Conservation (phyloP, 2,888 invertebrate genomes). For the Nymphalis urticae region DNA sequence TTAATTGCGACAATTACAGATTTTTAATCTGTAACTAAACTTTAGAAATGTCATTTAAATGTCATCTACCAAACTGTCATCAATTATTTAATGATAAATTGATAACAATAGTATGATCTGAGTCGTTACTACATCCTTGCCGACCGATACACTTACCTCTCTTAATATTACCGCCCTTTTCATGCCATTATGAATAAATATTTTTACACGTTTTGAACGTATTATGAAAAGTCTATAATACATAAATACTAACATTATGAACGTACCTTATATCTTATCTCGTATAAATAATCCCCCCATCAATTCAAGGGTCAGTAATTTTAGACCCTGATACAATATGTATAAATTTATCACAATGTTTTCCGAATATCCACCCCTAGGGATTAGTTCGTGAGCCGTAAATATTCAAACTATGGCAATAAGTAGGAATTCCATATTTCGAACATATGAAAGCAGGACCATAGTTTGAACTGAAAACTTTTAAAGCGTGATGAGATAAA, state of each 20-base stretch:
- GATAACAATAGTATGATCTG: no score
- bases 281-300: conserved; percentile 18
- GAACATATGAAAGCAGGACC: not conserved
- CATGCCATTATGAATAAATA: not conserved
- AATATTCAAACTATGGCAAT: conserved; percentile 5
- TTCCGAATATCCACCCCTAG: conserved; percentile 23
- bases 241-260: not conserved
- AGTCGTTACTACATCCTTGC: no score
- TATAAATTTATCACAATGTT: conserved; percentile 28
- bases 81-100: no score
- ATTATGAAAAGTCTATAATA: not conserved
- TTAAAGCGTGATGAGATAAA: no score
- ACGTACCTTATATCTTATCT: not conserved
- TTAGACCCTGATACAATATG: conserved; percentile 23
- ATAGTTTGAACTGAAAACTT: no score
- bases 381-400: conserved; percentile 12
- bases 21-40: no score
- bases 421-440: not conserved
- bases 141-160: no score
- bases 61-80: no score
- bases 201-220: conserved; percentile 3
- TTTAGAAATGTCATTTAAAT: no score
- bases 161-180: not conserved
- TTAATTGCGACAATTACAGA: no score
- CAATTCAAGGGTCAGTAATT: conserved; percentile 21